These are phyloP conservation scores for Trichogramma evanescens DNA, from an alignment of 2,888 invertebrate genomes.

Conservation along the genomic window DNA sequence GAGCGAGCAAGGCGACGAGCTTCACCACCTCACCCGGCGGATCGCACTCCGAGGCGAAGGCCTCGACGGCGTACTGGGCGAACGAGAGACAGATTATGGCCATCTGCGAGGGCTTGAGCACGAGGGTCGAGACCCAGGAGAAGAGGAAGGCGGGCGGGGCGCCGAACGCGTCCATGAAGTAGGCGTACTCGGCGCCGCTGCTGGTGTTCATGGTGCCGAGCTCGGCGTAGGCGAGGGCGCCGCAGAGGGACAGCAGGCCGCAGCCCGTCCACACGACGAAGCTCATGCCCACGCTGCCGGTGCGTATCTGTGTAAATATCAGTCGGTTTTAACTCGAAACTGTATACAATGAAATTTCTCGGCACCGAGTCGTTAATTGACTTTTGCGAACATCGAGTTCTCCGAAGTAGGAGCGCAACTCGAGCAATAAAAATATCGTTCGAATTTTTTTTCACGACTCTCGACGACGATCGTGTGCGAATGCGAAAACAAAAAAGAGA, in stretches of 20 bases:
- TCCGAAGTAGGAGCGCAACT: too few relatives aligned
- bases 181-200: slow-evolving; percentile 91
- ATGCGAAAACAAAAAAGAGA: too few relatives aligned
- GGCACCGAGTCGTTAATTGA: too few relatives aligned
- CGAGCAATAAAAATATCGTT: too few relatives aligned
- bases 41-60: slow-evolving; percentile 79
- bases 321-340: too few relatives aligned
- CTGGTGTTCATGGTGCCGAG: slow-evolving; percentile 93
- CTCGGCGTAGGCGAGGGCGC: slow-evolving; percentile 89
- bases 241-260: slow-evolving; percentile 66
- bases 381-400: too few relatives aligned
- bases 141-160: slow-evolving; percentile 86
- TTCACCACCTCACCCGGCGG: slow-evolving; percentile 78
- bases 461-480: too few relatives aligned
- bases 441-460: too few relatives aligned
- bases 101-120: slow-evolving; percentile 89
- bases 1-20: slow-evolving; percentile 79
- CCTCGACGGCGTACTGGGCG: slow-evolving; percentile 88
- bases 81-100: slow-evolving; percentile 89
- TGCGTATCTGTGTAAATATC: slow-evolving; percentile 47
- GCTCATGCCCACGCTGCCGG: slow-evolving; percentile 90
- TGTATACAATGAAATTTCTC: too few relatives aligned
- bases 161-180: slow-evolving; percentile 92
- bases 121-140: slow-evolving; percentile 89
- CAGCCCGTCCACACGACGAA: slow-evolving; percentile 92